phyloP scores from a whole-genome alignment of 2,888 invertebrate species.

The Drosophila paramelanica region DNA sequence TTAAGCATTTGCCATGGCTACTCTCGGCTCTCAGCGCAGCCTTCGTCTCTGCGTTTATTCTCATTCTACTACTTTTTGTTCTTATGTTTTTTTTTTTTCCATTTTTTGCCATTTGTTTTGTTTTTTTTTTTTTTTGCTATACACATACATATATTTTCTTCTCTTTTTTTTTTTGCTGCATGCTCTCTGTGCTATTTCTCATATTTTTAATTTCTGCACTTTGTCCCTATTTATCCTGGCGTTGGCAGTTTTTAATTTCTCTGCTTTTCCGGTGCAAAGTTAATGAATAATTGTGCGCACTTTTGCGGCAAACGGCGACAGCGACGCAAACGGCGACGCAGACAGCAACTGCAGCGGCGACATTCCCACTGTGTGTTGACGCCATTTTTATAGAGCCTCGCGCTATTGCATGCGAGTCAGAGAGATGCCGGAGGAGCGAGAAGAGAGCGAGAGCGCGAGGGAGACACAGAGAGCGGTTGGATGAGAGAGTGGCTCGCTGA shows the following conservation, averaged over 20 bases:
- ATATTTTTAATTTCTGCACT: constrained; percentile 82
- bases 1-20: constrained; percentile 59
- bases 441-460: neutral
- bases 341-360: constrained; percentile 46
- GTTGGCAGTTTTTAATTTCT: constrained; percentile 84
- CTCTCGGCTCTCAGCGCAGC: constrained; percentile 37
- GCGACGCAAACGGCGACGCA: constrained; percentile 10
- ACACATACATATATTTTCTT: neutral
- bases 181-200: constrained; percentile 70
- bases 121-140: constrained; percentile 27
- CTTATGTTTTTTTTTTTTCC: neutral
- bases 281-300: constrained; percentile 84
- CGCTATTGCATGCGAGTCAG: constrained; percentile 32
- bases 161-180: constrained; percentile 25
- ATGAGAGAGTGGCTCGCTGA: constrained; percentile 66
- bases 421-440: neutral
- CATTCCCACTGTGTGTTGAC: constrained; percentile 66
- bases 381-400: constrained; percentile 60
- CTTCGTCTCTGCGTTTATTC: constrained; percentile 19
- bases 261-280: constrained; percentile 83
- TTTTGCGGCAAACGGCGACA: constrained; percentile 77
- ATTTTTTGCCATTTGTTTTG: constrained; percentile 11
- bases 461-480: neutral
- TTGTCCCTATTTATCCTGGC: constrained; percentile 82
- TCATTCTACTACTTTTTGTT: neutral